These are phyloP conservation scores for Ceratosolen fusciceps DNA, from an alignment of 1,140 invertebrate species.

Conservation along the genomic window DNA sequence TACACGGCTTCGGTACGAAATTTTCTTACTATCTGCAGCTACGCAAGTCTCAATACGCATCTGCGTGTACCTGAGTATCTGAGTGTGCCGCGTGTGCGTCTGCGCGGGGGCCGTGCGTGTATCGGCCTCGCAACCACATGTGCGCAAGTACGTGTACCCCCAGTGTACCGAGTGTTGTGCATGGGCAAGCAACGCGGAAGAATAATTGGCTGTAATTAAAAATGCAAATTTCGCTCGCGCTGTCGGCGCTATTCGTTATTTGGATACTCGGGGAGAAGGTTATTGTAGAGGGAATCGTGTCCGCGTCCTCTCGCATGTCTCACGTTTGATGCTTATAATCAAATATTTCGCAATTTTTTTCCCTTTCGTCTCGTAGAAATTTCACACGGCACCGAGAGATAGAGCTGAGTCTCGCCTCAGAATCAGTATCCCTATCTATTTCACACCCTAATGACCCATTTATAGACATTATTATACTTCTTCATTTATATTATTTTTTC, in stretches of 20 bases:
- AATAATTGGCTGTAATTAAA: conserved; percentile 57
- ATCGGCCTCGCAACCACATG: too few relatives aligned
- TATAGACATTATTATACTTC: background rate
- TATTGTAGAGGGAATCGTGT: background rate
- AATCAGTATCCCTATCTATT: conserved; percentile 14
- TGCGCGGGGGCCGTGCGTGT: background rate
- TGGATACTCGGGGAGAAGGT: conserved; percentile 13
- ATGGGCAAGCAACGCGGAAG: conserved; percentile 30
- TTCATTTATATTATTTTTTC: too few relatives aligned
- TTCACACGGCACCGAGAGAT: background rate
- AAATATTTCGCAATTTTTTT: conserved; percentile 44
- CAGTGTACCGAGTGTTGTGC: background rate
- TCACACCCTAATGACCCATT: conserved; percentile 24
- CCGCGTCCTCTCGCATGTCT: background rate
- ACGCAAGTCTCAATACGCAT: too few relatives aligned
- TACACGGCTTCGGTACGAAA: too few relatives aligned
- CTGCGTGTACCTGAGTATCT: too few relatives aligned
- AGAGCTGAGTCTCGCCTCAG: background rate
- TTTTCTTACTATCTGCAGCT: too few relatives aligned
- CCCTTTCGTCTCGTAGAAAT: background rate
- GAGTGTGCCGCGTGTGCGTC: too few relatives aligned
- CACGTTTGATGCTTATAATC: conserved; percentile 43
- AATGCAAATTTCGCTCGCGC: conserved; percentile 54
- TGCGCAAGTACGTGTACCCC: conserved; percentile 21
- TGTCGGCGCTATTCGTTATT: conserved; percentile 51